These are phyloP conservation scores for Heterodera filipjevi DNA, from an alignment of 2,888 invertebrate species.

Conservation along the genomic window DNA sequence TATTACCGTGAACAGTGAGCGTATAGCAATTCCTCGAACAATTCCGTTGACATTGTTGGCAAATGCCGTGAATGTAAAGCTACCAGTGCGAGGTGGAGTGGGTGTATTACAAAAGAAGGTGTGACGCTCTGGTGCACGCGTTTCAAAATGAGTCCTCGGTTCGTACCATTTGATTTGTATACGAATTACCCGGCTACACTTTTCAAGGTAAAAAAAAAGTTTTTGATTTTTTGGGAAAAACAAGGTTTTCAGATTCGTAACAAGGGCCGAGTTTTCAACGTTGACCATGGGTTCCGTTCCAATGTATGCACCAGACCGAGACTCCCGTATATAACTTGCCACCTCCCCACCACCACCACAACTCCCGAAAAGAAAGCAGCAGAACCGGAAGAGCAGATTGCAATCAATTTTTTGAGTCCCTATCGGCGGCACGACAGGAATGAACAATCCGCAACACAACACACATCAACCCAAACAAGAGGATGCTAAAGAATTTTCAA, in stretches of 20 bases:
- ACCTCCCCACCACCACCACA: background rate
- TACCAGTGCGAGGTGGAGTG: constrained; percentile 1
- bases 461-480: too few species aligned
- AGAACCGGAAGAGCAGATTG: background rate
- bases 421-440: background rate
- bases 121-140: constrained; percentile 20
- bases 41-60: constrained; percentile 13
- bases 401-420: background rate
- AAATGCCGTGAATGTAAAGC: constrained; percentile 12
- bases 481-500: too few species aligned
- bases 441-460: background rate
- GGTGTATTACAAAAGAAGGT: constrained; percentile 14
- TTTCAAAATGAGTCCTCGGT: background rate
- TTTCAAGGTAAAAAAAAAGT: constrained; percentile 23
- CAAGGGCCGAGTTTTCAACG: constrained; percentile 1
- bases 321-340: background rate
- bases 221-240: too few species aligned
- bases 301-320: background rate
- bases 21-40: background rate
- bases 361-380: background rate
- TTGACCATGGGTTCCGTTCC: background rate
- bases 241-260: background rate
- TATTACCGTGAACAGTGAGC: background rate
- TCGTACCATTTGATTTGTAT: constrained; percentile 12
- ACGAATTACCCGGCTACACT: constrained; percentile 12